Conservation (phyloP, 2,797 vertebrate genomes). For the Telmatherina bonti region DNA sequence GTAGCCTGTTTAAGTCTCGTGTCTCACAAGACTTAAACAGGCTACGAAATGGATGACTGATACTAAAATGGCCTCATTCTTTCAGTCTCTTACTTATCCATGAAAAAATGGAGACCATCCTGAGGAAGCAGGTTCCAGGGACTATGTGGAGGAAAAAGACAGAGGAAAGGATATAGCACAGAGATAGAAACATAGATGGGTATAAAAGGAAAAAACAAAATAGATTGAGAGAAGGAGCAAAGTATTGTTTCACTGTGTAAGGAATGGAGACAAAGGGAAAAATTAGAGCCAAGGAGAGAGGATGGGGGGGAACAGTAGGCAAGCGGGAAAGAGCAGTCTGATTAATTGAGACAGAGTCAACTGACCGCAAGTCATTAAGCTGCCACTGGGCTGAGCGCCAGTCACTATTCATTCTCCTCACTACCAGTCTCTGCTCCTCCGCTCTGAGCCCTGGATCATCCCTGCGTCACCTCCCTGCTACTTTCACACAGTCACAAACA, state of each 20-base stretch:
- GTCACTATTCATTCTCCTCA: conserved; percentile 81
- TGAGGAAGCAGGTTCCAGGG: conserved; percentile 30
- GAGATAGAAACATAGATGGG: conserved; percentile 31
- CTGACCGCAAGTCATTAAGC: conserved; percentile 84
- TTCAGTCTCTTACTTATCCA: conserved; percentile 53
- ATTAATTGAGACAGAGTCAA: conserved; percentile 84
- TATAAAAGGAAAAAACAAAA: conserved; percentile 45
- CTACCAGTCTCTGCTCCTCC: conserved; percentile 44
- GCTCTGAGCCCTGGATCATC: conserved; percentile 67
- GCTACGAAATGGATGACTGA: conserved; percentile 39
- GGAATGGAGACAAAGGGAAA: conserved; percentile 43
- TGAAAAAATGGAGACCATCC: conserved; percentile 51
- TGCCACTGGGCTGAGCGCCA: conserved; percentile 76
- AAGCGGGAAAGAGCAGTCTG: conserved; percentile 74
- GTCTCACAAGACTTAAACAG: conserved; percentile 31
- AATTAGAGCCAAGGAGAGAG: conserved; percentile 52
- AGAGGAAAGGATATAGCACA: conserved; percentile 5
- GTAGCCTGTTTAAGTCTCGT: too few relatives aligned
- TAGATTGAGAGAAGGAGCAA: conserved; percentile 42
- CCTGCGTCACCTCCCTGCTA: conserved; percentile 57
- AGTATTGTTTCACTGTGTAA: conserved; percentile 35
- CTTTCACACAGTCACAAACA: conserved; percentile 58
- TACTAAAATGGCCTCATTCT: conserved; percentile 69
- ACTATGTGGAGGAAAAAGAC: conserved; percentile 18
- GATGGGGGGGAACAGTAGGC: conserved; percentile 24